These are phyloP conservation scores for Macroteleia sp. DNA, from an alignment of 2,888 invertebrate species.

Conservation along the genomic window DNA sequence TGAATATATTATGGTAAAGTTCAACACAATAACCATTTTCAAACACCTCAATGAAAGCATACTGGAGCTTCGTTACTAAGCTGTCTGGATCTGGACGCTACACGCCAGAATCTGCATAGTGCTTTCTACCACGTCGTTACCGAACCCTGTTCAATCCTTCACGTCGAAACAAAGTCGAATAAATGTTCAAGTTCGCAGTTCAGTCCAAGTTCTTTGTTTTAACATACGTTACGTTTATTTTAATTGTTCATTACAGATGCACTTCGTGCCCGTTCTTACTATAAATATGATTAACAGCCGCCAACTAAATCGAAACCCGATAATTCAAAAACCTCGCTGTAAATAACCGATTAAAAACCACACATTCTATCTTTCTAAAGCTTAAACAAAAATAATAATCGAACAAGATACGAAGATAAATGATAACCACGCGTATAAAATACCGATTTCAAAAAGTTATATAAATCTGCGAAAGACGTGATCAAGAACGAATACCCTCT, in stretches of 20 bases:
- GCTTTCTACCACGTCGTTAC: constrained; percentile 68
- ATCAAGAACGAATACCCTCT: constrained; percentile 35
- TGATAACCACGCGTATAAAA: constrained; percentile 28
- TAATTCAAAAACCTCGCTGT: too few species aligned
- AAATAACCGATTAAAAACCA: constrained; percentile 15
- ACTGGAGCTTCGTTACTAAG: constrained; percentile 65
- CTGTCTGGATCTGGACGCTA: constrained; percentile 67
- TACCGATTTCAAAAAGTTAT: constrained; percentile 3
- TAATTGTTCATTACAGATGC: constrained; percentile 23
- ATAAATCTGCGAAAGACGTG: constrained; percentile 22
- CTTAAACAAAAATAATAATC: constrained; percentile 21
- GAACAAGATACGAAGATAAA: constrained; percentile 13
- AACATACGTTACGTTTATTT: constrained; percentile 11
- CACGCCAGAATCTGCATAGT: constrained; percentile 67
- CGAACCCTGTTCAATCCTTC: constrained; percentile 68
- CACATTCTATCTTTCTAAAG: constrained; percentile 10
- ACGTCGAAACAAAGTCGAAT: constrained; percentile 35
- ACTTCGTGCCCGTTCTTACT: constrained; percentile 56
- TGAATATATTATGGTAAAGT: constrained; percentile 37
- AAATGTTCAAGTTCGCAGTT: constrained; percentile 43
- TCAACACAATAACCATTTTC: constrained; percentile 47
- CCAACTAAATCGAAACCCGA: constrained; percentile 3
- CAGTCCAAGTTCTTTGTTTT: constrained; percentile 31
- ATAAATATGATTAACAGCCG: constrained; percentile 45
- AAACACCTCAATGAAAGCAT: constrained; percentile 61